Conservation (phyloP, 2,113 vertebrate species). For the Cynocephalus volans region DNA sequence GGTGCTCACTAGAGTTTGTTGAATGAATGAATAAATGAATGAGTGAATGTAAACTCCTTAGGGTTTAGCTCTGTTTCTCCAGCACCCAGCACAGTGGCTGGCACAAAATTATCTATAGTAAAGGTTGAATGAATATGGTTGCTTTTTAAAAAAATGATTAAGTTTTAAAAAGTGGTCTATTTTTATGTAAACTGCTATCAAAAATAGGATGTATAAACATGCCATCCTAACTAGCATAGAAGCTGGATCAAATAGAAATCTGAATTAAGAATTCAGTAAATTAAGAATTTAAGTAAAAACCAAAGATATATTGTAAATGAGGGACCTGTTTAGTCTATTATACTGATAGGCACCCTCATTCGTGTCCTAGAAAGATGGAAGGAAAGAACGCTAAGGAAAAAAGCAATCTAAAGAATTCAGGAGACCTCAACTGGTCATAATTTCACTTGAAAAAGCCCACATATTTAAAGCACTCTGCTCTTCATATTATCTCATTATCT, state of each 20-base stretch:
- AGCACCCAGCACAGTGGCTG: neutral
- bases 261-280: conserved; percentile 25
- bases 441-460: neutral
- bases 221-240: neutral
- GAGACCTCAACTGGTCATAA: neutral
- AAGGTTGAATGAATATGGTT: neutral
- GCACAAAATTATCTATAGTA: neutral
- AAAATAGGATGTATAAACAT: neutral
- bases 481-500: neutral
- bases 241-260: neutral
- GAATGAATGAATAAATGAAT: neutral
- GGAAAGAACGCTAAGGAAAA: neutral
- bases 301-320: neutral
- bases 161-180: neutral
- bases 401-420: neutral
- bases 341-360: neutral
- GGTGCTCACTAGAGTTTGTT: neutral
- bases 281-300: neutral
- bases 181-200: neutral
- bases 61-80: neutral
- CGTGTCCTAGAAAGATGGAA: neutral
- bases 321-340: neutral
- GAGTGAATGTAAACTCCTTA: neutral
- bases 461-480: neutral
- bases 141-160: neutral